Base-by-base conservation (phyloP, 2,113 vertebrate species). In the Sialia sialis region DNA sequence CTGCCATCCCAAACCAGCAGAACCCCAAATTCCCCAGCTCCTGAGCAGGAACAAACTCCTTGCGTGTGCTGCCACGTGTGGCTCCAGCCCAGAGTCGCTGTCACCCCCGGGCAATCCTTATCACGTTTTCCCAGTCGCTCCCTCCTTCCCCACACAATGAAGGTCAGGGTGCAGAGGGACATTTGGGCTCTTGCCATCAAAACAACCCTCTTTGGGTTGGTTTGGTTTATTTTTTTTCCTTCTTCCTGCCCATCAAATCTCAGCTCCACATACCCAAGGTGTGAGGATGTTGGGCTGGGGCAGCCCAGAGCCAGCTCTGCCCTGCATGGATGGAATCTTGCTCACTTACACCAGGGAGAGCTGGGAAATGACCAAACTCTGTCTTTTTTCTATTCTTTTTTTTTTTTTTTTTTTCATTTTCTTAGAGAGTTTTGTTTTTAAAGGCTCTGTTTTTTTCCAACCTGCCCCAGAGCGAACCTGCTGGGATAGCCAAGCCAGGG, bases 141-240 rank as follows among this genome's bases (percentile, higher is more conserved):
- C 32, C 95, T 96, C 73, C 58, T 89, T 92, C 94, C 74, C 70
- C 72, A 85, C 87, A 97, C 97, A 97, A 96, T 92, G 94, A 70
- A 96, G 95, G 95, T 97, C 96, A 95, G 87, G 66, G 67, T 56
- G 77, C 86, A 79, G 72, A 77, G 79, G 51, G 82, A 90, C 74
- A 32, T 63, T 93, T 93, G 94, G 75, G 34, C 62, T 36, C 87
- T 90, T 72, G 94, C 95, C 96, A 96, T 94, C 89, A 48, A 84
- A 95, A 80, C 64, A 93, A 46, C 51, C 32, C 2, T 3, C 3
- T 75, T 94, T 58, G 7, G 44, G 48, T 20, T 17, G 17, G 2
- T 59, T 76, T n/a, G n/a, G 4, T 49, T 64, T 44, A 7, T 36
- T 52, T 55, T 72, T 51, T 79, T 48, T 19, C 69, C 38, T 67